Conservation (phyloP, 2,113 vertebrate genomes). For the Ictalurus punctatus region DNA sequence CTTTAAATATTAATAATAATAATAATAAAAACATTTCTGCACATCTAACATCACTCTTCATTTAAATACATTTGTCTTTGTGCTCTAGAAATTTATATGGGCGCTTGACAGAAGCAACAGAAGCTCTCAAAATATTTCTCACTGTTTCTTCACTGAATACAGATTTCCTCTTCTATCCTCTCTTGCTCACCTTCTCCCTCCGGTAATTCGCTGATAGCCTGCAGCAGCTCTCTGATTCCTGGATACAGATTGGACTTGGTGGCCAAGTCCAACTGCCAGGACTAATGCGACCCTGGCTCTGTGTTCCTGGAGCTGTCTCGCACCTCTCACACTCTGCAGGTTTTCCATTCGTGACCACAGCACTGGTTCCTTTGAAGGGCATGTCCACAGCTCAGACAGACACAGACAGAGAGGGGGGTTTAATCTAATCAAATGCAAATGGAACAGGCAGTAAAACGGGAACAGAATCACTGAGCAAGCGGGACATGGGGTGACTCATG, state of each 20-base stretch:
- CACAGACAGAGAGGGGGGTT: slow-evolving; percentile 1
- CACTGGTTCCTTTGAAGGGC: slow-evolving; percentile 28
- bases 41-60: neutral
- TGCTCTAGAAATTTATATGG: too few relatives aligned
- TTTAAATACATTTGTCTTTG: neutral
- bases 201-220: neutral
- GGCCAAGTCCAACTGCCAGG: slow-evolving; percentile 38
- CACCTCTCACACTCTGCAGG: slow-evolving; percentile 18
- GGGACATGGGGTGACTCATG: slow-evolving; percentile 22
- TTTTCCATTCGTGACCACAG: slow-evolving; percentile 36
- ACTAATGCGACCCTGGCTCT: slow-evolving; percentile 29
- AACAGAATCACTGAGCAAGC: slow-evolving; percentile 26
- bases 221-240: slow-evolving; percentile 18
- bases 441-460: slow-evolving; percentile 25
- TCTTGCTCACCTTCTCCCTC: slow-evolving; percentile 11
- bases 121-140: neutral
- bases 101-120: slow-evolving; percentile 1
- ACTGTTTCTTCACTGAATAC: slow-evolving; percentile 10
- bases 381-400: slow-evolving; percentile 26
- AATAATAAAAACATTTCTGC: neutral
- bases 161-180: slow-evolving; percentile 17
- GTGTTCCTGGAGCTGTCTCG: slow-evolving; percentile 28
- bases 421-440: slow-evolving; percentile 40
- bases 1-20: neutral
- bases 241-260: slow-evolving; percentile 29